These are phyloP conservation scores for Parauchenoglanis ngamensis DNA, from an alignment of 2,797 vertebrate species.

Conservation along the genomic window DNA sequence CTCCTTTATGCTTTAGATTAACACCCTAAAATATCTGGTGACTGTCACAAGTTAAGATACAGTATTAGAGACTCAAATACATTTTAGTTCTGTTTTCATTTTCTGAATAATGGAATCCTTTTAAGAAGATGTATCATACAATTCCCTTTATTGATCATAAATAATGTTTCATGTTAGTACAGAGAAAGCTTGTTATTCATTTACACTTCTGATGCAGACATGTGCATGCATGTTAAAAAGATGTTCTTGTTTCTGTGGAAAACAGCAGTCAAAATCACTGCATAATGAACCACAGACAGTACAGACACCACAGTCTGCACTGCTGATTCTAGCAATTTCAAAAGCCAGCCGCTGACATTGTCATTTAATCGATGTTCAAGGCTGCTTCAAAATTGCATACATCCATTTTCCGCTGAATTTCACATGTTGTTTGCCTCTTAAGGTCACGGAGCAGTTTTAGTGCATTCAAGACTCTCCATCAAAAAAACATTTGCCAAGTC, in stretches of 20 bases:
- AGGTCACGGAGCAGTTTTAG: slow-evolving; percentile 26
- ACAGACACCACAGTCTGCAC: neutral
- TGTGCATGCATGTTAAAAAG: neutral
- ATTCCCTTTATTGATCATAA: neutral
- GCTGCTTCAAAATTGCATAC: slow-evolving; percentile 14
- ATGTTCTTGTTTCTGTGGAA: neutral
- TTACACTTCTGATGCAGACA: neutral
- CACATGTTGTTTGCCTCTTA: neutral
- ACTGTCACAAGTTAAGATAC: neutral
- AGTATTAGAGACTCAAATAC: no score
- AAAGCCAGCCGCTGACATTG: slow-evolving; percentile 18
- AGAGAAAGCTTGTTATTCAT: neutral
- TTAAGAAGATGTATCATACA: neutral
- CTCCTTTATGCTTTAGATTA: neutral
- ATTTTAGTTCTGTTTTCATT: neutral
- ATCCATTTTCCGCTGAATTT: slow-evolving; percentile 24
- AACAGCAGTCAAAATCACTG: neutral
- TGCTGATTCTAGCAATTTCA: slow-evolving; percentile 35
- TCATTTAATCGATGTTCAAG: slow-evolving; percentile 41
- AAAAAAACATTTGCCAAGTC: slow-evolving; percentile 40
- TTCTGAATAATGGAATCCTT: neutral
- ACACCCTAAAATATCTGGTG: neutral
- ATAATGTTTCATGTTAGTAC: neutral
- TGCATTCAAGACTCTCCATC: slow-evolving; percentile 22
- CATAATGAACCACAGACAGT: neutral